A percentile compares a stretch with the other conserved stretches of the same genome.
Conservation (phyloP, 2,113 vertebrate species). For the Opisthocomus hoazin region DNA sequence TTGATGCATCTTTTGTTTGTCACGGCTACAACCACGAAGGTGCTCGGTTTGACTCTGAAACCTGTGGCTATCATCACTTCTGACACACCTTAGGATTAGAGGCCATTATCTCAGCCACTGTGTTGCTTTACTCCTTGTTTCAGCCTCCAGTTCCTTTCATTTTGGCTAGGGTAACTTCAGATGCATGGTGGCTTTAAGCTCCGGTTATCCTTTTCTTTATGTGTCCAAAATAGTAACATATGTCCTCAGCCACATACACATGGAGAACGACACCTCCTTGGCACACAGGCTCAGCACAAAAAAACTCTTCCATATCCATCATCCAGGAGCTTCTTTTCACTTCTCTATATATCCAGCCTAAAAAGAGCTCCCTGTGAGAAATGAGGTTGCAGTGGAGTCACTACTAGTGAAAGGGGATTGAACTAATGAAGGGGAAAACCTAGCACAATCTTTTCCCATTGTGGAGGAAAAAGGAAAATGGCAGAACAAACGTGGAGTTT, state of each 20-base stretch:
- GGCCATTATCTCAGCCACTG: neutral
- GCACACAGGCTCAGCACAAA: neutral
- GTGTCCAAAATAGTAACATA: neutral
- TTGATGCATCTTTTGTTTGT: neutral
- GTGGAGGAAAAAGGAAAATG: neutral
- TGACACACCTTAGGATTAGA: neutral
- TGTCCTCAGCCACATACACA: neutral
- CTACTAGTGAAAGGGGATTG: neutral
- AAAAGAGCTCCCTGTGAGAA: neutral
- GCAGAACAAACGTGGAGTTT: neutral
- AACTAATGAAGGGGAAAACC: neutral
- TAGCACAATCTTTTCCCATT: neutral
- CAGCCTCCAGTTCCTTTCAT: neutral
- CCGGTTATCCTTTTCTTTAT: neutral
- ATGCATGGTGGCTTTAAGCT: neutral
- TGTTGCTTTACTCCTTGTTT: neutral
- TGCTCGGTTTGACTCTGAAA: neutral
- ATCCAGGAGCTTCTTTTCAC: neutral
- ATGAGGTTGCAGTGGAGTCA: neutral
- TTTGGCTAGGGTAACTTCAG: neutral
- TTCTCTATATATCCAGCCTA: neutral
- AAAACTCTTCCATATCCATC: neutral
- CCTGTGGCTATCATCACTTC: neutral
- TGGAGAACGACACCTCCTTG: neutral
- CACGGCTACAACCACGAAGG: neutral